Percentiles rank a stretch among this genome's conserved stretches.
Conservation (phyloP, 2,797 vertebrate species). For the Pteropus rufus region DNA sequence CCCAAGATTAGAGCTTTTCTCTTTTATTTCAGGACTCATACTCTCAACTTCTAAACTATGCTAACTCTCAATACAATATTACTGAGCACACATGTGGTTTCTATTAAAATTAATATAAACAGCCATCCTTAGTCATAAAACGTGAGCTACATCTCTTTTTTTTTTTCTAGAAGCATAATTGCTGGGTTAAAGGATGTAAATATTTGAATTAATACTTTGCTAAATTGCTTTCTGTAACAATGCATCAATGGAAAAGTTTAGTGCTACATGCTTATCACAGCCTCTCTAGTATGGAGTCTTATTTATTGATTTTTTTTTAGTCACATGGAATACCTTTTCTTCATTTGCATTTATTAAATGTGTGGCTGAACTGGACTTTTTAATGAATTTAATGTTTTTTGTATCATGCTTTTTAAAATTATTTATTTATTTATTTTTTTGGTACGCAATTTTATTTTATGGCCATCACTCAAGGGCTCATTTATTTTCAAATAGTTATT, state of each 20-base stretch:
- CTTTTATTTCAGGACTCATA: neutral
- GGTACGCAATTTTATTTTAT: neutral
- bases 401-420: neutral
- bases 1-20: neutral
- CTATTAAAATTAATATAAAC: neutral
- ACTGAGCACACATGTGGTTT: neutral
- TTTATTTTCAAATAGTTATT: constrained; percentile 34
- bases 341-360: neutral
- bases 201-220: neutral
- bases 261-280: neutral
- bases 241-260: neutral
- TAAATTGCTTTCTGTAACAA: neutral
- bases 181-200: neutral
- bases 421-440: neutral
- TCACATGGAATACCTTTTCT: neutral
- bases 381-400: neutral
- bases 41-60: neutral
- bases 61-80: neutral
- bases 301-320: neutral
- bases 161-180: neutral
- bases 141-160: neutral
- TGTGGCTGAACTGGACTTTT: neutral
- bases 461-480: neutral
- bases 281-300: neutral
- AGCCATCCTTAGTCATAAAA: neutral